Evolutionary conservation across 2,113 vertebrate genomes (phyloP).

Genomic region (Myotis brandtii): DNA sequence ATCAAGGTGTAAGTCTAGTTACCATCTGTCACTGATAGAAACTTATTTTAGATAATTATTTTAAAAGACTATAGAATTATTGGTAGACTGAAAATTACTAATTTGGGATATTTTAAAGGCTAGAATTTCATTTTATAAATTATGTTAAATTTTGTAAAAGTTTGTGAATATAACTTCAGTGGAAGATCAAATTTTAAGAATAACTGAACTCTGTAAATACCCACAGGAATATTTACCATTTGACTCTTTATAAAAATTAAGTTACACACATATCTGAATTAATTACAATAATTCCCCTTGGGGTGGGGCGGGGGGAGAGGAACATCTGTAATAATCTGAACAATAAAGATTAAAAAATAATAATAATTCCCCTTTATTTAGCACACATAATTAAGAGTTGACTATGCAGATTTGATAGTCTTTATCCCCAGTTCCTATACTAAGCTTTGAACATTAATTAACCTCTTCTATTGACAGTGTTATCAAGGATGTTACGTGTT

Average conservation of each 20-base stretch:
- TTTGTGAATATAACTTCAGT: slow-evolving; percentile 14
- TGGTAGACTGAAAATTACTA: slow-evolving; percentile 18
- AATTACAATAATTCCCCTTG: neutral
- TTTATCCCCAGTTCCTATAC: neutral
- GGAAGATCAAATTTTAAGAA: neutral
- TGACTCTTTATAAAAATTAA: neutral
- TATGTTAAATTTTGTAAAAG: slow-evolving; percentile 35
- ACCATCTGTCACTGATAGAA: neutral
- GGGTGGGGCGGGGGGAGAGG: no score
- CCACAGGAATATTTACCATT: neutral
- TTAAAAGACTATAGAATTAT: slow-evolving; percentile 2
- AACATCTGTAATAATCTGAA: no score
- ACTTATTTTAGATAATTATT: neutral
- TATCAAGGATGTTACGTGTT: neutral
- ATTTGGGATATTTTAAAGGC: neutral
- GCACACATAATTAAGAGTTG: neutral
- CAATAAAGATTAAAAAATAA: no score
- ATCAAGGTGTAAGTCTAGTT: neutral
- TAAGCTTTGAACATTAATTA: neutral
- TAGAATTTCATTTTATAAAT: slow-evolving; percentile 1
- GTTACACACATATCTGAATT: neutral
- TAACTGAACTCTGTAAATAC: slow-evolving; percentile 9
- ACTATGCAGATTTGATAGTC: slow-evolving; percentile 7
- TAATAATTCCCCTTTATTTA: neutral
- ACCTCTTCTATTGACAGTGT: neutral